These are phyloP conservation scores for Oscheius onirici DNA, from an alignment of 2,888 invertebrate species.

Conservation along the genomic window DNA sequence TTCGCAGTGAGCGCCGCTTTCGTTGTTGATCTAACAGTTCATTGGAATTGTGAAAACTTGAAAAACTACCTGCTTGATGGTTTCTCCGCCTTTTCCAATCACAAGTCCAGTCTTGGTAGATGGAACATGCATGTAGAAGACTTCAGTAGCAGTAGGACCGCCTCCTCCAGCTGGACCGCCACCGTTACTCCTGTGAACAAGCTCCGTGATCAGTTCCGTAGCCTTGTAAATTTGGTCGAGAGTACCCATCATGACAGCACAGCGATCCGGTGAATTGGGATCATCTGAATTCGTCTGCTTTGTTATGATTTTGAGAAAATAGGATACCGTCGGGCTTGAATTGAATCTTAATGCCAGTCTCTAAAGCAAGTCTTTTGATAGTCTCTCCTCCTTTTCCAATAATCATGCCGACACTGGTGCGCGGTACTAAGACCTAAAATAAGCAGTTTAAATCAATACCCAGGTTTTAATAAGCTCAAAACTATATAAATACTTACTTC, in stretches of 20 bases:
- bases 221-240: constrained; percentile 77
- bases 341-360: constrained; percentile 92
- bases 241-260: constrained; percentile 88
- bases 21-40: constrained; percentile 61
- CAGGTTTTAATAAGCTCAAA: constrained; percentile 23
- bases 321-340: constrained; percentile 80
- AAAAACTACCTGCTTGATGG: constrained; percentile 82
- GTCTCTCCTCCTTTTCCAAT: constrained; percentile 97
- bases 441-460: constrained; percentile 68
- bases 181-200: constrained; percentile 56
- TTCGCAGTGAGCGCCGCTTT: constrained; percentile 96
- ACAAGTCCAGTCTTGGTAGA: constrained; percentile 95
- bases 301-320: no score
- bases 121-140: constrained; percentile 78
- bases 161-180: constrained; percentile 40
- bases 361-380: constrained; percentile 95
- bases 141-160: constrained; percentile 31
- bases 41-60: neutral
- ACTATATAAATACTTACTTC: constrained; percentile 74
- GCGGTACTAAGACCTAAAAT: constrained; percentile 82
- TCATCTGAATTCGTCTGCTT: constrained; percentile 79
- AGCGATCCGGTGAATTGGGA: constrained; percentile 85
- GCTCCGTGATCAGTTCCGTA: constrained; percentile 67
- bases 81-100: constrained; percentile 96
- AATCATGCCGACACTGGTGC: constrained; percentile 92